Percentiles rank a stretch among this genome's conserved stretches.
phyloP scores from a whole-genome alignment of 2,113 vertebrate species.

The Sinocyclocheilus rhinocerous region DNA sequence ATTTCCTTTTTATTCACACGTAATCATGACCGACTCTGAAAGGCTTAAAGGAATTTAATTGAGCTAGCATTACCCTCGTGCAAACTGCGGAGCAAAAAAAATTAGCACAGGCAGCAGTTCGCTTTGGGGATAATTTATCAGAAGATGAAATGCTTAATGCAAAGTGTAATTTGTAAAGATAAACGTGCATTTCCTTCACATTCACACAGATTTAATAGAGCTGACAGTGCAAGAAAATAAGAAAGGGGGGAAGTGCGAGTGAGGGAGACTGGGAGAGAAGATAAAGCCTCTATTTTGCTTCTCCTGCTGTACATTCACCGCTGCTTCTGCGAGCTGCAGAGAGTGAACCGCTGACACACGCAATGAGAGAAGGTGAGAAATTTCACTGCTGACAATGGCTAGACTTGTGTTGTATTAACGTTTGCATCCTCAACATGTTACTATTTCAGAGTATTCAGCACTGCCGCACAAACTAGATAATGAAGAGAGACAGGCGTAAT shows the following conservation, averaged over 20 bases:
- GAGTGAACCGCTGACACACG: slow-evolving; percentile 26
- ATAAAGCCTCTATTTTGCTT: slow-evolving; percentile 48
- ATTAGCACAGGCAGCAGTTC: slow-evolving; percentile 50
- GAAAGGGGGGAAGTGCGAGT: neutral
- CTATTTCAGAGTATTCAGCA: neutral
- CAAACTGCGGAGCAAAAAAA: slow-evolving; percentile 49
- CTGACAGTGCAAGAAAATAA: slow-evolving; percentile 54
- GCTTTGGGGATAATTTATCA: slow-evolving; percentile 58
- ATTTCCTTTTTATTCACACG: slow-evolving; percentile 20
- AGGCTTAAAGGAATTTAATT: slow-evolving; percentile 48
- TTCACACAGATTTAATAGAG: slow-evolving; percentile 54
- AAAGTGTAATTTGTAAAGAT: slow-evolving; percentile 59
- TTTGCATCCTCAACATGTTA: slow-evolving; percentile 9
- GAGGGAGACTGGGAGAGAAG: slow-evolving; percentile 39
- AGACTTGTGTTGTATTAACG: slow-evolving; percentile 21
- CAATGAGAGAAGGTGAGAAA: slow-evolving; percentile 27
- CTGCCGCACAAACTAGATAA: neutral
- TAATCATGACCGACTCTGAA: neutral
- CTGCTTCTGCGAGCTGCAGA: slow-evolving; percentile 49
- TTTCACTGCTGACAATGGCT: slow-evolving; percentile 14
- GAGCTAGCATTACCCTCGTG: slow-evolving; percentile 40
- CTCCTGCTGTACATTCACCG: slow-evolving; percentile 61
- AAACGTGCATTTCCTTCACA: slow-evolving; percentile 54
- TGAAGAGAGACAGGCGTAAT: neutral
- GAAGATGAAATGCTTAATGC: slow-evolving; percentile 60